These are phyloP conservation scores for Temnothorax longispinosus DNA, from an alignment of 1,140 invertebrate species.

Conservation along the genomic window DNA sequence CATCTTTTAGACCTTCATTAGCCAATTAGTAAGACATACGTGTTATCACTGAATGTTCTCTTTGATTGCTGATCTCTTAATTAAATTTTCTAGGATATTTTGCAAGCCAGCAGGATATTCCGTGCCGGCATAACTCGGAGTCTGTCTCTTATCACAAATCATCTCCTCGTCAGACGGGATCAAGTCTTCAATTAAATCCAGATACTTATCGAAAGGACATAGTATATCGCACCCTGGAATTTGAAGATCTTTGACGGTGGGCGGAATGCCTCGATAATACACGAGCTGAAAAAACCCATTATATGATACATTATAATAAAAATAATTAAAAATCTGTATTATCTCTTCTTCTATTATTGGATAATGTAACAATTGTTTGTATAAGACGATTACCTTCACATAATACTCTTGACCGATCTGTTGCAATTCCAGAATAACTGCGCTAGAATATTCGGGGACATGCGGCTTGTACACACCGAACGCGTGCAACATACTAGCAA, in stretches of 20 bases:
- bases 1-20: not conserved
- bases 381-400: slow-evolving; percentile 83
- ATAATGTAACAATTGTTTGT: not conserved
- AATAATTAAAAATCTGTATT: not conserved
- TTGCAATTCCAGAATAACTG: slow-evolving; percentile 80
- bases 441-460: slow-evolving; percentile 86
- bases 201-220: slow-evolving; percentile 85
- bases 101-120: slow-evolving; percentile 12
- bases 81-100: slow-evolving; percentile 22
- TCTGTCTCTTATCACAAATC: slow-evolving; percentile 63
- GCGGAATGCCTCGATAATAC: slow-evolving; percentile 86
- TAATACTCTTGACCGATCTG: slow-evolving; percentile 78
- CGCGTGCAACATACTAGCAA: slow-evolving; percentile 88
- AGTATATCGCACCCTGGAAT: slow-evolving; percentile 87
- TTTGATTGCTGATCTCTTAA: not conserved
- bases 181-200: slow-evolving; percentile 60
- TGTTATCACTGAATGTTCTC: not conserved
- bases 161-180: slow-evolving; percentile 71
- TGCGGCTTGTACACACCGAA: slow-evolving; percentile 88
- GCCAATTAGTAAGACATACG: not conserved
- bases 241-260: slow-evolving; percentile 81
- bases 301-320: not conserved
- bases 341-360: not conserved
- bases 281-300: slow-evolving; percentile 54
- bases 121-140: not conserved